Percentiles rank a stretch among this genome's conserved stretches.
phyloP scores from a whole-genome alignment of 2,797 vertebrate species.

The Petrocephalus schoutedeni region DNA sequence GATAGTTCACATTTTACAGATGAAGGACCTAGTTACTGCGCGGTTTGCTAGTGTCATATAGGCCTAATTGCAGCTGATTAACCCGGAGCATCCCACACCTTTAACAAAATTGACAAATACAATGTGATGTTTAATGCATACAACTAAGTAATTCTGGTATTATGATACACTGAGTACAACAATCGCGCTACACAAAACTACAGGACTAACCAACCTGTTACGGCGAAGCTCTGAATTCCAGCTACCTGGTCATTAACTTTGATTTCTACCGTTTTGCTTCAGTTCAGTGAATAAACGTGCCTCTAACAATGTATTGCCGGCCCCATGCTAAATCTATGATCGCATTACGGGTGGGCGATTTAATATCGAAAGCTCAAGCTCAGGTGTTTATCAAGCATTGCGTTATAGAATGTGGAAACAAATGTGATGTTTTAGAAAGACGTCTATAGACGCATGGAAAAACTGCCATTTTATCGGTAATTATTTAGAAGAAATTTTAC shows the following conservation, averaged over 20 bases:
- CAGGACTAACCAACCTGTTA: not conserved
- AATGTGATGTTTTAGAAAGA: not conserved
- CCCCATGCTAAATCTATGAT: not conserved
- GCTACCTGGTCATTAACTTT: not conserved
- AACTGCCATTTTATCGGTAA: not conserved
- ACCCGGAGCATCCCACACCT: not conserved
- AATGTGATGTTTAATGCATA: not conserved
- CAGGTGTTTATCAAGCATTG: not conserved
- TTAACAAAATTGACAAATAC: not conserved
- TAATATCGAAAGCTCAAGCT: not conserved
- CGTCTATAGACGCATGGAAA: not conserved
- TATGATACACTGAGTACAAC: not conserved
- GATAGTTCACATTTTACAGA: not conserved
- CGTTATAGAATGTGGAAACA: not conserved
- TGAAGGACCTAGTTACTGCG: not conserved
- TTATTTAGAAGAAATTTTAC: not conserved
- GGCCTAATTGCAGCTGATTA: not conserved
- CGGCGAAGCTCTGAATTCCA: not conserved
- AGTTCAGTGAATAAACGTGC: not conserved
- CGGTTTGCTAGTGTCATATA: not conserved
- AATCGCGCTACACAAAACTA: not conserved
- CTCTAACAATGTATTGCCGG: not conserved
- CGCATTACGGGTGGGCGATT: not conserved
- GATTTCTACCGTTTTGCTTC: not conserved
- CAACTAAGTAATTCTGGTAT: not conserved